Percentiles rank a stretch among this genome's conserved stretches.
phyloP scores from a whole-genome alignment of 2,113 vertebrate genomes.

The Garra rufa region DNA sequence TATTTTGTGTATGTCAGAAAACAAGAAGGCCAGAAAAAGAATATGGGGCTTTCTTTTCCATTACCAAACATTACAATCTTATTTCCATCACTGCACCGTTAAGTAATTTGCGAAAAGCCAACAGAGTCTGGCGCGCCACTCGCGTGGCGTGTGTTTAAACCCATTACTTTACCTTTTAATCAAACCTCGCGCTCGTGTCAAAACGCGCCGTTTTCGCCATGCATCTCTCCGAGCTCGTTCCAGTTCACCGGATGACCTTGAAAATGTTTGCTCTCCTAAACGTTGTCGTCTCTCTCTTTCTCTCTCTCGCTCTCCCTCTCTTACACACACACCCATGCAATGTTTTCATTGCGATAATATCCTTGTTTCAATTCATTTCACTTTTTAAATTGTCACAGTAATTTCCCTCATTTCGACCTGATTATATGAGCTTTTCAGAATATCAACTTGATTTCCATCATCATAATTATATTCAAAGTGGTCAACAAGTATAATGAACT shows the following conservation, averaged over 20 bases:
- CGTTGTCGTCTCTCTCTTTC: constrained; percentile 79
- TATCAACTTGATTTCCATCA: neutral
- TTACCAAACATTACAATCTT: constrained; percentile 81
- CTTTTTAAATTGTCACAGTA: neutral
- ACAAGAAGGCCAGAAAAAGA: constrained; percentile 70
- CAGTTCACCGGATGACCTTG: constrained; percentile 97
- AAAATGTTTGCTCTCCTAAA: constrained; percentile 97
- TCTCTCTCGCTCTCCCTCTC: constrained; percentile 10
- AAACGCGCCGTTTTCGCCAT: constrained; percentile 92
- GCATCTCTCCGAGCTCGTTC: constrained; percentile 90
- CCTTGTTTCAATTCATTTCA: constrained; percentile 5
- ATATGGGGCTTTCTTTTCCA: constrained; percentile 73
- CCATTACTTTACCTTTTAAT: constrained; percentile 99
- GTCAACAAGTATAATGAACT: neutral
- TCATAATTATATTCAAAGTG: neutral
- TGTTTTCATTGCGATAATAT: constrained; percentile 1
- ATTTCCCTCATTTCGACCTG: neutral
- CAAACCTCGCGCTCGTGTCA: constrained; percentile 93
- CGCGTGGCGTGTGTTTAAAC: constrained; percentile 94
- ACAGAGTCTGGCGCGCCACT: constrained; percentile 83
- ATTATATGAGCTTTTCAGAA: neutral
- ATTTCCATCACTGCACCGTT: constrained; percentile 75
- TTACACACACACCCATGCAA: neutral
- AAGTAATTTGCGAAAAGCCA: constrained; percentile 92
- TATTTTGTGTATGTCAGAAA: constrained; percentile 75